phyloP scores from a whole-genome alignment of 1,140 invertebrate species.

The Danaus plexippus region DNA sequence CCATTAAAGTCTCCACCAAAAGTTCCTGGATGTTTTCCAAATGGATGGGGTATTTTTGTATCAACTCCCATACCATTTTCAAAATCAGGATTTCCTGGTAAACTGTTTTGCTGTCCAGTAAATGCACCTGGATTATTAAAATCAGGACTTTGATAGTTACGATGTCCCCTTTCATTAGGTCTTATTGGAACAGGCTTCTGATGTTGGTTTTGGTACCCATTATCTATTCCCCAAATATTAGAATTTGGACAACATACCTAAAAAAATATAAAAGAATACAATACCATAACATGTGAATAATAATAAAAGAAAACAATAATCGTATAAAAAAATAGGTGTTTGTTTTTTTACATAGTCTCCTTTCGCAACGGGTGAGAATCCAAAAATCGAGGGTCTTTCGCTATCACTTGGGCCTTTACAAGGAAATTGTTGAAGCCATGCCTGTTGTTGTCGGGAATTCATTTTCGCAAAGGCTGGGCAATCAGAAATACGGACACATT shows the following conservation, averaged over 20 bases:
- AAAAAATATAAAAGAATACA: slow-evolving; percentile 5
- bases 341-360: slow-evolving; percentile 33
- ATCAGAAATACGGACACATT: slow-evolving; percentile 29
- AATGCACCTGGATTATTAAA: too few relatives aligned
- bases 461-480: slow-evolving; percentile 29
- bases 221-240: slow-evolving; percentile 13
- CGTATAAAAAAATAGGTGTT: neutral
- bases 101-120: too few relatives aligned
- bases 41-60: too few relatives aligned
- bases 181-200: neutral
- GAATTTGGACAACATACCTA: slow-evolving; percentile 29
- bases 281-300: neutral
- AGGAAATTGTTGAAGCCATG: slow-evolving; percentile 30
- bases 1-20: slow-evolving; percentile 7
- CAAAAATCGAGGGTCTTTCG: slow-evolving; percentile 16
- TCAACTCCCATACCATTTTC: too few relatives aligned
- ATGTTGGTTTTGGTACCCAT: neutral
- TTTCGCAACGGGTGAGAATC: slow-evolving; percentile 26
- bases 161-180: slow-evolving; percentile 4
- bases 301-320: slow-evolving; percentile 6
- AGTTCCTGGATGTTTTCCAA: too few relatives aligned
- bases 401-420: slow-evolving; percentile 22
- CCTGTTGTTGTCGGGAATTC: slow-evolving; percentile 27
- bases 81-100: too few relatives aligned
- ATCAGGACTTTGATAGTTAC: slow-evolving; percentile 9